Evolutionary conservation across 2,113 vertebrate species (phyloP).

Genomic region (Propithecus coquereli): DNA sequence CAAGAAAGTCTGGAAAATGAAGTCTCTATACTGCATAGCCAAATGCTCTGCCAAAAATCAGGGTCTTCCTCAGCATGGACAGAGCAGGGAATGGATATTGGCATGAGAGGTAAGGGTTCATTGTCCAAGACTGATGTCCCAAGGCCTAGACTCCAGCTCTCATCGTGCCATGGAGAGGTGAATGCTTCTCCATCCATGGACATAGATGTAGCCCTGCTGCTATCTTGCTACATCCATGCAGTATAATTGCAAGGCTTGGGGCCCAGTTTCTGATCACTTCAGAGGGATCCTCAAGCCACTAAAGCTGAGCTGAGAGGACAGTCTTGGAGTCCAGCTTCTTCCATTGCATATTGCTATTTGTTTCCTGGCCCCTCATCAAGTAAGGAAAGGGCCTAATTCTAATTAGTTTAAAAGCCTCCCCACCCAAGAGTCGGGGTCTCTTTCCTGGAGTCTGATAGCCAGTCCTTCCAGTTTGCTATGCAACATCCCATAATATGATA

Average conservation of each 20-base stretch:
- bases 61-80: background rate
- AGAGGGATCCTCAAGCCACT: background rate
- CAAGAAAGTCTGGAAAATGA: background rate
- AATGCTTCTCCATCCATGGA: rapidly evolving
- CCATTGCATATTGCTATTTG: background rate
- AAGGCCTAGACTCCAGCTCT: background rate
- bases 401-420: background rate
- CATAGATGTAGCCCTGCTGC: background rate
- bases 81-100: background rate
- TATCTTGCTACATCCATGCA: no score
- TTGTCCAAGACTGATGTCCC: background rate
- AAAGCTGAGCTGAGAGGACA: background rate
- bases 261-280: background rate
- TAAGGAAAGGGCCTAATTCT: background rate
- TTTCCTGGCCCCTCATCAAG: background rate
- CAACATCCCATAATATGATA: background rate
- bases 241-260: background rate
- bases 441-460: background rate
- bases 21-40: background rate
- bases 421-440: background rate
- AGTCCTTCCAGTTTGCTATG: background rate
- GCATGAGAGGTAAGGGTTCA: background rate
- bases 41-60: background rate
- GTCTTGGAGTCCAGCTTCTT: background rate
- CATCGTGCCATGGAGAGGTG: background rate